phyloP scores from a whole-genome alignment of 1,140 invertebrate genomes.

The Hycleus cichorii region DNA sequence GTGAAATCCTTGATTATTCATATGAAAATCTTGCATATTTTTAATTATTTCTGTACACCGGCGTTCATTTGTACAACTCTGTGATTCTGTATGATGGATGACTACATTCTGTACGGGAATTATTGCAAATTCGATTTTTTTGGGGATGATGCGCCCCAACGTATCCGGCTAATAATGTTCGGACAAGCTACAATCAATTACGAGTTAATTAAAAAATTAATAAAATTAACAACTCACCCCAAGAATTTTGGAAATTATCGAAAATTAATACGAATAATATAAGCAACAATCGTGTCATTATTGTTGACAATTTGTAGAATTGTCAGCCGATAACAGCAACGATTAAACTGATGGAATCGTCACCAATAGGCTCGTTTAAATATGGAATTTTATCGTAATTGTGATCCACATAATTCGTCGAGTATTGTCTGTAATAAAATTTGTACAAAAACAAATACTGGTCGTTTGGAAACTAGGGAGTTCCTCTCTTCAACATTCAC shows the following conservation, averaged over 20 bases:
- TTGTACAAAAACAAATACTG: no score
- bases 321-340: no score
- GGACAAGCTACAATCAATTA: constrained; percentile 15
- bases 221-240: background rate
- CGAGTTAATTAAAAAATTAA: background rate
- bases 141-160: constrained; percentile 42
- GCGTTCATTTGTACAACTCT: constrained; percentile 45
- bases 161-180: constrained; percentile 27
- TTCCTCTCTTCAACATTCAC: no score
- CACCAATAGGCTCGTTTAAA: no score
- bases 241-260: background rate
- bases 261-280: no score
- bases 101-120: constrained; percentile 56
- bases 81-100: constrained; percentile 61
- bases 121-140: constrained; percentile 45
- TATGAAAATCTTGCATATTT: constrained; percentile 53
- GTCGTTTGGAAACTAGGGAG: no score
- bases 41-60: constrained; percentile 45
- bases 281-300: no score
- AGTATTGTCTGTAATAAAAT: no score
- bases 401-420: no score
- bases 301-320: no score
- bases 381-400: no score
- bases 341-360: no score
- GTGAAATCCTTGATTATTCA: constrained; percentile 46